Evolutionary conservation across 1,140 invertebrate species (phyloP).

Genomic region (Brachionus angularis): DNA sequence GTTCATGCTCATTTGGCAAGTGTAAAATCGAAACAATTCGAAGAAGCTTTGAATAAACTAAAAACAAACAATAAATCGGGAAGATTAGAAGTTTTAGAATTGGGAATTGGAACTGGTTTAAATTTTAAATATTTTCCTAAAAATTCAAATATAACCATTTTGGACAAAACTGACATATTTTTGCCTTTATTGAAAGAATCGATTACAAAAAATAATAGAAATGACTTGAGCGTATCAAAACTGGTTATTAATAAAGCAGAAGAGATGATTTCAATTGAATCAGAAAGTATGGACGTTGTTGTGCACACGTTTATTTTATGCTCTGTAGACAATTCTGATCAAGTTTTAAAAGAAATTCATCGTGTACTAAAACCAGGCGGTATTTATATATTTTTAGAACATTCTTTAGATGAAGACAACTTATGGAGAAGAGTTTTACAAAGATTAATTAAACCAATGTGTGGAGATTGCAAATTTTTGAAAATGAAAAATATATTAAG

Average conservation of each 20-base stretch:
- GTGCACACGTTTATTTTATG: slow-evolving; percentile 28
- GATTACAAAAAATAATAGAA: slow-evolving; percentile 27
- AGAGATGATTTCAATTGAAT: slow-evolving; percentile 23
- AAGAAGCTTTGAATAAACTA: not conserved
- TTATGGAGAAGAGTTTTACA: not conserved
- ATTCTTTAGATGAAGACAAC: slow-evolving; percentile 20
- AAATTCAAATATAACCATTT: slow-evolving; percentile 9
- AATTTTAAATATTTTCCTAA: slow-evolving; percentile 39
- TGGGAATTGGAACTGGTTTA: slow-evolving; percentile 31
- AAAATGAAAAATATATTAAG: slow-evolving; percentile 21
- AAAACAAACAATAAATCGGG: not conserved
- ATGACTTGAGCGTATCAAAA: slow-evolving; percentile 20
- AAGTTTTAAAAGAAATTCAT: slow-evolving; percentile 21
- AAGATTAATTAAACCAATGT: not conserved
- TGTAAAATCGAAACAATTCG: slow-evolving; percentile 1
- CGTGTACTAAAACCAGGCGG: slow-evolving; percentile 38
- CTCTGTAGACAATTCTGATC: not conserved
- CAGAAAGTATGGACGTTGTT: slow-evolving; percentile 28
- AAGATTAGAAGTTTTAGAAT: slow-evolving; percentile 24
- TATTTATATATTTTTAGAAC: slow-evolving; percentile 36
- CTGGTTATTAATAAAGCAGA: slow-evolving; percentile 28
- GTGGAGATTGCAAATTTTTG: slow-evolving; percentile 10
- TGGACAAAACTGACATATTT: slow-evolving; percentile 35
- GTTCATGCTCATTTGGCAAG: not conserved
- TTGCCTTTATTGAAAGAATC: slow-evolving; percentile 23